Evolutionary conservation across 2,797 vertebrate species (phyloP), one percentile per base, ranked within the genome.

Genomic region (Leucoraja ocellata): DNA sequence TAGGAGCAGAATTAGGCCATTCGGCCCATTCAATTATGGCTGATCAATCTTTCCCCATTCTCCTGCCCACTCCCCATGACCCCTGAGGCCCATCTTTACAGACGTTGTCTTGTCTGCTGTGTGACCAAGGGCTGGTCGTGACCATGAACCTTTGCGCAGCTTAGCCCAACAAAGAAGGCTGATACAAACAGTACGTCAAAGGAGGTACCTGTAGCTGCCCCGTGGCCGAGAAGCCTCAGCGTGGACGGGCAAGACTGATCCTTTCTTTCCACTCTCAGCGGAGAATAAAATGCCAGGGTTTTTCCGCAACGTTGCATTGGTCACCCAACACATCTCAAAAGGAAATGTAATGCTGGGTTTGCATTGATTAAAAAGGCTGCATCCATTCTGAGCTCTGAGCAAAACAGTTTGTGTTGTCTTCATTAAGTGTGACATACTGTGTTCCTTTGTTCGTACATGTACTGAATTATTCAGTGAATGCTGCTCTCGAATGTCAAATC

Each of bases 401-500:
- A 23, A 39, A 73, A 32, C 65, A 54, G 71, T 92, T 92, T 36
- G 68, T 65, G 32, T 91, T 32, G 32, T 91, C 86, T 74, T 92
- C 46, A 28, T 91, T 46, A 92, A 58, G 90, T 92, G 71, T 76
- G 71, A 92, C 71, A 28, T 28, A 76, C 65, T 76, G 71, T 76
- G 76, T 46, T 39, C 11, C 18, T 88, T 28, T 71, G 73, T 10
- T 92, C 39, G n/a, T 76, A 73, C 25, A 73, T 36, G 90, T 71
- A 92, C 90, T 92, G 90, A 76, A 92, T 76, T 46, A 54, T 76
- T 76, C 39, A 25, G 90, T 74, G 54, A 54, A 73, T 76, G 90
- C 90, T 92, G 90, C 90, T 92, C 90, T 92, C 65, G 46, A 54
- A 28, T 76, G 71, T 92, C 90, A 73, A 74, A 92, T 92, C 28